Conservation (phyloP, 53 echinoderm and acorn worm species). For the Luidia sarsii region DNA sequence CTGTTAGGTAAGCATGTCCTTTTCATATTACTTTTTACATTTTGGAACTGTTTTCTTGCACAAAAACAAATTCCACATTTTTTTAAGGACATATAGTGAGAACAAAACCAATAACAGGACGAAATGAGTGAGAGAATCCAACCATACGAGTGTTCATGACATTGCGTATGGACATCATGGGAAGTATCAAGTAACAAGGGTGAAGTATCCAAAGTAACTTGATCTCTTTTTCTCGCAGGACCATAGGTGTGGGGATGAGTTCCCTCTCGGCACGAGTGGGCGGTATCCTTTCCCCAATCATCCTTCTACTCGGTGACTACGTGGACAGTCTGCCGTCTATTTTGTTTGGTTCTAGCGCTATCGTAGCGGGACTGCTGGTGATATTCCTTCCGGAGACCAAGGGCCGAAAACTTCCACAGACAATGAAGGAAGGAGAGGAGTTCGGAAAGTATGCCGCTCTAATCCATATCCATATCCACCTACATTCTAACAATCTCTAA, state of each 20-base stretch:
- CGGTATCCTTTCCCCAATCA: constrained; percentile 56
- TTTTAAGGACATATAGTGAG: too few species aligned
- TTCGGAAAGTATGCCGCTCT: constrained; percentile 40
- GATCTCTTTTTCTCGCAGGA: constrained; percentile 14
- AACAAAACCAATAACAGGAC: too few species aligned
- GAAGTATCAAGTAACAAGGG: too few species aligned
- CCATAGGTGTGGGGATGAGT: constrained; percentile 43
- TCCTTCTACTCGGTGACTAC: constrained; percentile 28
- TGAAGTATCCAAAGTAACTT: neutral
- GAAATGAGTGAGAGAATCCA: too few species aligned
- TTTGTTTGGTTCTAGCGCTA: constrained; percentile 26
- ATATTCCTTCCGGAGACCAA: constrained; percentile 63
- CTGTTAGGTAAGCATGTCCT: constrained; percentile 64
- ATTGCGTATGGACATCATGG: too few species aligned
- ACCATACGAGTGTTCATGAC: too few species aligned
- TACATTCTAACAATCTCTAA: too few species aligned
- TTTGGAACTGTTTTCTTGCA: too few species aligned
- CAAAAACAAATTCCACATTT: too few species aligned
- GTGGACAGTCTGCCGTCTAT: constrained; percentile 42
- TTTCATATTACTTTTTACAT: neutral
- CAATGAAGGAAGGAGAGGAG: constrained; percentile 59
- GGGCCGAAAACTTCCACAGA: constrained; percentile 57
- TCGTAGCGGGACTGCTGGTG: constrained; percentile 45
- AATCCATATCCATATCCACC: too few species aligned
- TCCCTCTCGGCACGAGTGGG: constrained; percentile 52